Evolutionary conservation across 2,113 vertebrate genomes (phyloP).

Genomic region (Leucopsar rothschildi): DNA sequence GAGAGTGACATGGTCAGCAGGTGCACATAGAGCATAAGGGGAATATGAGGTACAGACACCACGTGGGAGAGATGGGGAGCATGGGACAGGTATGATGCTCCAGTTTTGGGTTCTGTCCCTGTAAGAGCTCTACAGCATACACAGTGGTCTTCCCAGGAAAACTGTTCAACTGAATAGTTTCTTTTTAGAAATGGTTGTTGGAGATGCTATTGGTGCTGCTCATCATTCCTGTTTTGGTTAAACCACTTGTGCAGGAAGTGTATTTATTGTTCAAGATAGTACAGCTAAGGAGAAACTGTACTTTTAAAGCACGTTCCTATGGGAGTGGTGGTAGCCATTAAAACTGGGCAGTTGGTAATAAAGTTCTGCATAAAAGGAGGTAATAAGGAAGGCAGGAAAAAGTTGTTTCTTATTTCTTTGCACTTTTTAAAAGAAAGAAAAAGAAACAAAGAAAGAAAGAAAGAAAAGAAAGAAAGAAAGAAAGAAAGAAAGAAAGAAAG

Average conservation of each 20-base stretch:
- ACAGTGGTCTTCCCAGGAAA: neutral
- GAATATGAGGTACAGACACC: neutral
- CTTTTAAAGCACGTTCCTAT: neutral
- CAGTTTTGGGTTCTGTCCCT: neutral
- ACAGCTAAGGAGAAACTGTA: neutral
- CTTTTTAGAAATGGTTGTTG: neutral
- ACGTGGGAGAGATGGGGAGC: neutral
- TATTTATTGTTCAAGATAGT: neutral
- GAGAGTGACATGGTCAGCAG: rapidly evolving
- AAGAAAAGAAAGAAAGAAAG: too few species aligned
- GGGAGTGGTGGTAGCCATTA: neutral
- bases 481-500: too few species aligned
- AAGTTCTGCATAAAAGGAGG: neutral
- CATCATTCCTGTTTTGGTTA: neutral
- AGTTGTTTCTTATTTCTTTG: neutral
- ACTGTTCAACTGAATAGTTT: neutral
- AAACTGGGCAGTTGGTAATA: neutral
- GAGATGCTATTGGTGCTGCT: neutral
- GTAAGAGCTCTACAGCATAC: neutral
- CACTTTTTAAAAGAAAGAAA: neutral
- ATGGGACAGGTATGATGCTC: too few species aligned
- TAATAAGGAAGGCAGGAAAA: neutral
- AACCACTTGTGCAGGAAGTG: neutral
- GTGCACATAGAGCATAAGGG: neutral
- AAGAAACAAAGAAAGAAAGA: too few species aligned